Conservation (phyloP, 2,113 vertebrate genomes). For the Callocephalon fimbriatum region DNA sequence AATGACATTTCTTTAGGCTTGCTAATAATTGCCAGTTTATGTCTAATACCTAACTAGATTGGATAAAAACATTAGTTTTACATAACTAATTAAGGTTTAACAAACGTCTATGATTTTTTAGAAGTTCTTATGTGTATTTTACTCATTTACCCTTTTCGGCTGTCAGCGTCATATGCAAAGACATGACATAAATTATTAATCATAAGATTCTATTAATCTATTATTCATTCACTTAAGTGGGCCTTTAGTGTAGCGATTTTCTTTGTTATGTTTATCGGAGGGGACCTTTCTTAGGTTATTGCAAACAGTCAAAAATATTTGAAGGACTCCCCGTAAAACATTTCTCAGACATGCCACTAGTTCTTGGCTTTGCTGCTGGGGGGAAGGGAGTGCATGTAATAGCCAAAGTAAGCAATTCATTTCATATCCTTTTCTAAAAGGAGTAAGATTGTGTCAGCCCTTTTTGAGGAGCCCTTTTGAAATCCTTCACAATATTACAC, state of each 20-base stretch:
- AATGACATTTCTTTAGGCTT: neutral
- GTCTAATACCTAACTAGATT: neutral
- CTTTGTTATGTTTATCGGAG: constrained; percentile 47
- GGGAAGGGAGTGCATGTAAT: constrained; percentile 47
- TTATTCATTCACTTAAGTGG: constrained; percentile 58
- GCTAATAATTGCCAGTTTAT: neutral
- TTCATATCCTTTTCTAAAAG: constrained; percentile 71
- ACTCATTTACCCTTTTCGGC: neutral
- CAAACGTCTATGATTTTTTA: neutral
- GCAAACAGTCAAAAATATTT: constrained; percentile 46
- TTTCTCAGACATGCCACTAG: neutral
- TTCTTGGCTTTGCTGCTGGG: constrained; percentile 43
- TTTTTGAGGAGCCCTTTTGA: constrained; percentile 70
- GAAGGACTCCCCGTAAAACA: constrained; percentile 43
- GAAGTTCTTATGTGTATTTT: neutral
- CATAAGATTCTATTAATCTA: constrained; percentile 34
- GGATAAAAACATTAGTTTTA: neutral
- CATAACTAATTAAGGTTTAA: neutral
- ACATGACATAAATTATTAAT: constrained; percentile 18
- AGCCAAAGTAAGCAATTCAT: constrained; percentile 71
- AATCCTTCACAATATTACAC: constrained; percentile 66
- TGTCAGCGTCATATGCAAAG: neutral
- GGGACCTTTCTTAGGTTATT: constrained; percentile 5
- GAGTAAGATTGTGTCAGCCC: constrained; percentile 67
- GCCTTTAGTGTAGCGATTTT: neutral